Base-by-base conservation (phyloP, 2,888 invertebrate species). In the Gandaritis pyraliata region DNA sequence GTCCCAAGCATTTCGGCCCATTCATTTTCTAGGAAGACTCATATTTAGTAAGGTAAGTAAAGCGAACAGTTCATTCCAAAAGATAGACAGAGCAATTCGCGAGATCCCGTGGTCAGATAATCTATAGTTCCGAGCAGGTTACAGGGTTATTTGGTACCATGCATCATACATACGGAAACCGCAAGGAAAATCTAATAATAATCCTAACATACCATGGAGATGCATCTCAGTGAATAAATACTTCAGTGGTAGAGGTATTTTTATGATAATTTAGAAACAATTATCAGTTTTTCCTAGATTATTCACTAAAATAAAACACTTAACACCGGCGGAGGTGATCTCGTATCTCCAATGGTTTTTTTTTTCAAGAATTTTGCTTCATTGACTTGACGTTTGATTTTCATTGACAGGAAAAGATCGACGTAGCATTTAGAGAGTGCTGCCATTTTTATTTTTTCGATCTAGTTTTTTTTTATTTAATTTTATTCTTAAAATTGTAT, bases 371-470 rank as follows among this genome's bases (percentile, higher is more conserved):
- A 23, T 23, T 23, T 23, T 23, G 23, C 0, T 23, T 1, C 5
- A 23, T 23, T 23, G 23, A 23, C 23, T 3, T 23, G 23, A 23
- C 23, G 6, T 23, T 23, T 23, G 5, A 1, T 23, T n/a, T 1
- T n/a, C 0, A 10, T 51, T 85, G 87, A 87, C 86, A 81, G 73
- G 75, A 80, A 83, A 77, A 70, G 69, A 80, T 81, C 86, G 82
- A 89, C 89, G 88, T 88, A 78, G 86, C 46, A 41, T 49, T 16
- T 3, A 49, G n/a, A n/a, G n/a, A n/a, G 39, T 45, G 49, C 15
- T 48, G 43, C 53, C 23, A 6, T 23, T 23, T 2, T 23, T 5
- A n/a, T n/a, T n/a, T n/a, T n/a, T n/a, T n/a, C n/a, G n/a, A n/a
- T n/a, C n/a, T n/a, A n/a, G n/a, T n/a, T n/a, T n/a, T n/a, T n/a